These are phyloP conservation scores for Arge pagana DNA, from an alignment of 2,888 invertebrate genomes.

Conservation along the genomic window DNA sequence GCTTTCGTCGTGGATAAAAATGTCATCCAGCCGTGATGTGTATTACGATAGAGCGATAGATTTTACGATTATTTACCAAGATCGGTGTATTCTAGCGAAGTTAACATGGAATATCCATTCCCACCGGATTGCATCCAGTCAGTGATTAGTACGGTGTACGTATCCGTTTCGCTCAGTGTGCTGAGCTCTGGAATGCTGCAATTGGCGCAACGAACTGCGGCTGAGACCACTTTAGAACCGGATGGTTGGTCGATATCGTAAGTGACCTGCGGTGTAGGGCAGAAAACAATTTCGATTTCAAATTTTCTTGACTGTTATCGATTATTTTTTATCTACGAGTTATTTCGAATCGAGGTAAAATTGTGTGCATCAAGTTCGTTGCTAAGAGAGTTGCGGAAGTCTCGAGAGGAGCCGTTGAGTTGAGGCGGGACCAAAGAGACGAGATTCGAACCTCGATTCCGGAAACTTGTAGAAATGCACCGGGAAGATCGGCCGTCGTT, in stretches of 20 bases:
- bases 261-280: slow-evolving; percentile 61
- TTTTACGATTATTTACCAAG: slow-evolving; percentile 45
- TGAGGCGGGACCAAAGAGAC: background rate
- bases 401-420: background rate
- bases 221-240: slow-evolving; percentile 69
- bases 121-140: slow-evolving; percentile 75
- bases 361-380: background rate
- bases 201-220: slow-evolving; percentile 68
- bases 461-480: slow-evolving; percentile 84
- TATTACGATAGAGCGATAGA: slow-evolving; percentile 4
- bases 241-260: slow-evolving; percentile 69
- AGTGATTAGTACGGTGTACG: slow-evolving; percentile 70
- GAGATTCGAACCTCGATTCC: slow-evolving; percentile 62
- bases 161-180: slow-evolving; percentile 60
- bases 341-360: background rate
- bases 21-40: background rate
- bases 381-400: too few species aligned
- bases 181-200: slow-evolving; percentile 69
- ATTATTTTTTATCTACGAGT: too few species aligned
- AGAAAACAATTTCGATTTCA: slow-evolving; percentile 3
- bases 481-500: slow-evolving; percentile 61
- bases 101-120: slow-evolving; percentile 69
- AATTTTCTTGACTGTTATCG: too few species aligned
- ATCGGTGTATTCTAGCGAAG: slow-evolving; percentile 46
- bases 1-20: too few species aligned